Percentiles rank a stretch among this genome's conserved stretches.
These are phyloP conservation scores for Melitaea cinxia DNA, from an alignment of 1,140 invertebrate genomes.

Conservation along the genomic window DNA sequence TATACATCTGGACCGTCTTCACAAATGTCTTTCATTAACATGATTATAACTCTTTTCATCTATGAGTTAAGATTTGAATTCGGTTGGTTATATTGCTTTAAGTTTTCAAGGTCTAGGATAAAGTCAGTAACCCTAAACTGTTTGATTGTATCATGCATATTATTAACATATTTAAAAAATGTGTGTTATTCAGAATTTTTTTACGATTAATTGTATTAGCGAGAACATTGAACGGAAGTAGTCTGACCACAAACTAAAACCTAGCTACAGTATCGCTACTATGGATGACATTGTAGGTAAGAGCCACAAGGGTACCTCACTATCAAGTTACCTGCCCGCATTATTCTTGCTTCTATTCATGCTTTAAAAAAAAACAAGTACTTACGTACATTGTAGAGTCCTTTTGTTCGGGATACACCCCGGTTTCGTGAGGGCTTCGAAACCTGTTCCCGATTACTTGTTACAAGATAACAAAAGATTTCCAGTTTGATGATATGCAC, in stretches of 20 bases:
- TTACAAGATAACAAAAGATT: slow-evolving; percentile 57
- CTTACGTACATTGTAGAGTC: slow-evolving; percentile 34
- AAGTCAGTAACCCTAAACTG: slow-evolving; percentile 23
- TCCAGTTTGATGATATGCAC: slow-evolving; percentile 18
- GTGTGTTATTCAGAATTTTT: not conserved
- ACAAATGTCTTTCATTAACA: not conserved
- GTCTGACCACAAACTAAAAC: slow-evolving; percentile 39
- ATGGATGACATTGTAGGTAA: slow-evolving; percentile 28
- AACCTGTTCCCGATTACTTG: slow-evolving; percentile 58
- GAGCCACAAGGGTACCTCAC: slow-evolving; percentile 34
- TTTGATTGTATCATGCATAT: too few relatives aligned
- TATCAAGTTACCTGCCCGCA: slow-evolving; percentile 60
- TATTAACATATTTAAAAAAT: too few relatives aligned
- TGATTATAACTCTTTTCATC: not conserved
- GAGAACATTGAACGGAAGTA: slow-evolving; percentile 27
- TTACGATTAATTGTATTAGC: not conserved
- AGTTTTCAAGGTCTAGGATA: slow-evolving; percentile 7
- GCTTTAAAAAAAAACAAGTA: slow-evolving; percentile 53
- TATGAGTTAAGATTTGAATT: not conserved
- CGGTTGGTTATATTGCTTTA: too few relatives aligned
- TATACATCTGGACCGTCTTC: slow-evolving; percentile 4
- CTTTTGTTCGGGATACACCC: slow-evolving; percentile 54
- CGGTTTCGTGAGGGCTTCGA: slow-evolving; percentile 49
- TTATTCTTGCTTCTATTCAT: slow-evolving; percentile 56
- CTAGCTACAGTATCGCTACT: slow-evolving; percentile 24